A percentile compares a stretch with the other conserved stretches of the same genome.
These are phyloP conservation scores for Epinotia brunnichana DNA, from an alignment of 2,888 invertebrate genomes.

Conservation along the genomic window DNA sequence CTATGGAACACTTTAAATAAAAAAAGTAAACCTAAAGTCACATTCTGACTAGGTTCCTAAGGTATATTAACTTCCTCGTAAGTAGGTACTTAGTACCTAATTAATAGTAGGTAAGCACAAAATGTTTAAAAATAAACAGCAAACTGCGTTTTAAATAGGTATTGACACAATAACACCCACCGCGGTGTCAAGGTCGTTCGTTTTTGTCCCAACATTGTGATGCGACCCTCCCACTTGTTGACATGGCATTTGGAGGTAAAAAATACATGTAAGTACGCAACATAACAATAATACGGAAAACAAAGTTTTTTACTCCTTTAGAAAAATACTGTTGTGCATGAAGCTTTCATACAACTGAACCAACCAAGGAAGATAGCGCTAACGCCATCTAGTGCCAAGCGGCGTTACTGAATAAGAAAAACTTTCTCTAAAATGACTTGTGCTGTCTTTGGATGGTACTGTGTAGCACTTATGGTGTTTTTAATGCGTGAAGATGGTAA, in stretches of 20 bases:
- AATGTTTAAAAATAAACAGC: conserved; percentile 38
- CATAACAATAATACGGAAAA: neutral
- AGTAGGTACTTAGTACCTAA: neutral
- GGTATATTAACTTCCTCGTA: neutral
- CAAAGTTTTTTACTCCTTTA: neutral
- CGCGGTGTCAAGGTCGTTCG: conserved; percentile 39
- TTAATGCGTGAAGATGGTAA: neutral
- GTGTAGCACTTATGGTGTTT: neutral
- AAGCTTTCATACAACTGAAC: neutral
- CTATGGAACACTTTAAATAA: neutral
- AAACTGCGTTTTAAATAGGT: conserved; percentile 23
- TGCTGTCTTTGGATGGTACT: neutral
- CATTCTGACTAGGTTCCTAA: neutral
- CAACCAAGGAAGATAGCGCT: neutral
- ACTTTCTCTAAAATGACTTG: conserved; percentile 15
- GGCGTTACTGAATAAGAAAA: conserved; percentile 30
- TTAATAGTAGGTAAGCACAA: neutral
- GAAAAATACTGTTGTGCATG: neutral
- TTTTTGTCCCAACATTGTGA: conserved; percentile 32
- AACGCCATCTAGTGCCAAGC: conserved; percentile 41
- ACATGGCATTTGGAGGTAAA: conserved; percentile 1
- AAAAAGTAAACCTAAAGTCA: too few relatives aligned
- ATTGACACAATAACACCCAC: conserved; percentile 39
- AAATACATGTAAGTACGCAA: neutral
- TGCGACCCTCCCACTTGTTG: conserved; percentile 33